Evolutionary conservation across 2,113 vertebrate species (phyloP), one percentile per base, ranked within the genome.

Genomic region (Dasypus novemcinctus): DNA sequence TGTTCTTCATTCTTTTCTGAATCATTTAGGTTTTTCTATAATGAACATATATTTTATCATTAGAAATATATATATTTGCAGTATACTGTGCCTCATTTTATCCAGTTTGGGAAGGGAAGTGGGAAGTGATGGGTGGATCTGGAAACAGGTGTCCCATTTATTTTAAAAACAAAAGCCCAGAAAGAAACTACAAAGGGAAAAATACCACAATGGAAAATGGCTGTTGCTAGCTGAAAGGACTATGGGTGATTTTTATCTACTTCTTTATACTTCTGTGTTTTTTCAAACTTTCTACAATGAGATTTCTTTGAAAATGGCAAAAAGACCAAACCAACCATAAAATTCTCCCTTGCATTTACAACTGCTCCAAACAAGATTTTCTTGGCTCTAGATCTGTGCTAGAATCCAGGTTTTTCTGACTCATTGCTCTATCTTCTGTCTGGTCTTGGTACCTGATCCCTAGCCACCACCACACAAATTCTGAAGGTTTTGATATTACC

Each of bases 141-240:
- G 57, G 31, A 94, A 71, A 49, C 86, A 86, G 91, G 69, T 59
- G 59, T 64, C 63, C 41, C 61, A 61, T 89, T 94, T 74, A 61
- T 82, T 93, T 80, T 21, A 72, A 91, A 94, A 90, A 92, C 29
- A 81, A 91, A 76, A 96, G 49, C 38, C 78, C 72, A 52, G 88
- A 81, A 90, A 94, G 59, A 93, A 93, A 97, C 31, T 72, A 64
- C 1, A 92, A 57, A 64, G 76, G 92, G 93, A 72, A 92, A 93
- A 95, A 43, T 43, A 76, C 41, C 66, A n/a, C 27, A 57, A 54
- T 27, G 41, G 49, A 54, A 92, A 93, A 59, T 84, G 82, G 38
- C 85, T 92, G 68, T 76, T 92, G 36, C 71, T 66, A 66, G 76
- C 63, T 74, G 79, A 76, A 79, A 52, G 88, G 91, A 87, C 90